Conservation (phyloP, 2,888 invertebrate species). For the Pyralis farinalis region DNA sequence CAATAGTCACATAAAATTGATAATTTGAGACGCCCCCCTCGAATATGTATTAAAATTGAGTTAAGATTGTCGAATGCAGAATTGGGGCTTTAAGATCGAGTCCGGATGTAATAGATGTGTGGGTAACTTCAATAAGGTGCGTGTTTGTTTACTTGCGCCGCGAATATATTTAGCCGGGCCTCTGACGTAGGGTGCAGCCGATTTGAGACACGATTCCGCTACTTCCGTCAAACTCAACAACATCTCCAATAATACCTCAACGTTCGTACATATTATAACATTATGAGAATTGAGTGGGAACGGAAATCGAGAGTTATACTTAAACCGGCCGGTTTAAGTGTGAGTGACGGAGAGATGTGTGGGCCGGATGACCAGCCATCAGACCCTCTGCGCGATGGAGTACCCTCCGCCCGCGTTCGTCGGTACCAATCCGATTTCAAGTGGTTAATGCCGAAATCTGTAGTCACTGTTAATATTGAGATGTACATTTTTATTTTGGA, state of each 20-base stretch:
- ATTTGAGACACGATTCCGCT: constrained; percentile 19
- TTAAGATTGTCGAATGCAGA: no score
- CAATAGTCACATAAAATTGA: no score
- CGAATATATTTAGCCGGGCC: constrained; percentile 10
- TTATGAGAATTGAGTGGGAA: constrained; percentile 35
- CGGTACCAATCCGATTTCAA: neutral
- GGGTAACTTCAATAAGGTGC: no score
- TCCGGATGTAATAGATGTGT: no score
- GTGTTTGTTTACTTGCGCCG: constrained; percentile 24
- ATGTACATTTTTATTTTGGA: no score
- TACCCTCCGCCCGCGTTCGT: constrained; percentile 15
- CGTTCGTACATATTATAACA: constrained; percentile 10
- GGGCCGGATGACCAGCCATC: constrained; percentile 29
- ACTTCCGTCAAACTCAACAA: constrained; percentile 25
- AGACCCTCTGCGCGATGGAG: constrained; percentile 30
- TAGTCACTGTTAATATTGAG: no score
- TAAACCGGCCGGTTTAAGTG: constrained; percentile 41
- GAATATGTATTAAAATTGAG: no score
- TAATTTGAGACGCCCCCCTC: no score
- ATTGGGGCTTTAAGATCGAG: no score
- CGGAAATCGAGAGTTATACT: constrained; percentile 49
- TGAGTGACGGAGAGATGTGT: constrained; percentile 44
- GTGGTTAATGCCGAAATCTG: no score
- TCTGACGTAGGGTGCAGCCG: constrained; percentile 16
- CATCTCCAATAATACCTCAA: constrained; percentile 14